Percentiles rank a stretch among this genome's conserved stretches.
phyloP scores from a whole-genome alignment of 2,888 invertebrate species.

The Boloria euphrosyne region DNA sequence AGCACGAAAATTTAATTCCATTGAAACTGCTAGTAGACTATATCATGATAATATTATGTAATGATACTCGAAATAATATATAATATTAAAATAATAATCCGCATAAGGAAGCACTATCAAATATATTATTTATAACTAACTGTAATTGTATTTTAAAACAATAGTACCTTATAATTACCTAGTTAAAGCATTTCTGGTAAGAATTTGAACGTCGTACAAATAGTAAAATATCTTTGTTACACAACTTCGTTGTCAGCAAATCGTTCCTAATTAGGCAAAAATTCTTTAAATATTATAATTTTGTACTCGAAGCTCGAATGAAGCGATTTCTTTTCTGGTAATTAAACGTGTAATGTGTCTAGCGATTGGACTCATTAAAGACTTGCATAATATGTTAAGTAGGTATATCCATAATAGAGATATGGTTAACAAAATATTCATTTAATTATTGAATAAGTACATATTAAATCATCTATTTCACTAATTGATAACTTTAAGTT shows the following conservation, averaged over 20 bases:
- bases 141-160: too few species aligned
- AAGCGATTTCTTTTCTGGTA: slow-evolving; percentile 40
- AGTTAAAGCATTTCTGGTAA: background rate
- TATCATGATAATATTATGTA: too few species aligned
- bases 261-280: slow-evolving; percentile 30
- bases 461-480: too few species aligned
- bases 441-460: background rate
- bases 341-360: slow-evolving; percentile 39
- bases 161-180: too few species aligned
- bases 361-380: slow-evolving; percentile 35
- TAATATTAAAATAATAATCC: too few species aligned
- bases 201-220: background rate
- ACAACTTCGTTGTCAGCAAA: slow-evolving; percentile 5
- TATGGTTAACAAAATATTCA: background rate
- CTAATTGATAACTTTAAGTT: too few species aligned
- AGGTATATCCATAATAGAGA: slow-evolving; percentile 23
- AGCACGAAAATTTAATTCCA: too few species aligned
- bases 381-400: slow-evolving; percentile 38
- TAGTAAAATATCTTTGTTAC: slow-evolving; percentile 1
- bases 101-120: too few species aligned
- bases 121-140: too few species aligned
- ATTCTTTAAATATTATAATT: slow-evolving; percentile 21
- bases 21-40: too few species aligned
- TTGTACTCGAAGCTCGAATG: slow-evolving; percentile 15
- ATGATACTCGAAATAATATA: too few species aligned